A percentile compares a stretch with the other conserved stretches of the same genome.
phyloP scores from a whole-genome alignment of 1,140 invertebrate species.

The Belonocnema kinseyi region DNA sequence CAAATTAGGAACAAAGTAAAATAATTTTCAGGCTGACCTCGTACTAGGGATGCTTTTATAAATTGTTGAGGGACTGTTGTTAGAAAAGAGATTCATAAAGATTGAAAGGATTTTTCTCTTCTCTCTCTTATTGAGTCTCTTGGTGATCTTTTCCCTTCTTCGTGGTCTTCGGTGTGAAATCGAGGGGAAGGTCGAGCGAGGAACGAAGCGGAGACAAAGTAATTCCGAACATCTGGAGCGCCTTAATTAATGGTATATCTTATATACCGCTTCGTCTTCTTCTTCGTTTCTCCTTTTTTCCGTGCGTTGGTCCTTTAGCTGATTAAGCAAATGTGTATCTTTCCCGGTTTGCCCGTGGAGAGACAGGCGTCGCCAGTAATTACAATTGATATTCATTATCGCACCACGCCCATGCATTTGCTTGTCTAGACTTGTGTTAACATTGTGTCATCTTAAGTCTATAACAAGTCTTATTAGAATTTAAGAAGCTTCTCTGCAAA shows the following conservation, averaged over 20 bases:
- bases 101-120: no score
- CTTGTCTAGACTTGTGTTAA: constrained; percentile 3
- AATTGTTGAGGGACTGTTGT: no score
- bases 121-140: no score
- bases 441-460: neutral
- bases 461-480: neutral
- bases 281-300: constrained; percentile 61
- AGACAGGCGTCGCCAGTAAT: constrained; percentile 53
- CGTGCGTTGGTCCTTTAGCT: constrained; percentile 57
- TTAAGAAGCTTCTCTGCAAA: neutral
- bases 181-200: constrained; percentile 55
- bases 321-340: constrained; percentile 68
- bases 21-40: no score
- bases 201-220: constrained; percentile 65
- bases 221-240: constrained; percentile 73
- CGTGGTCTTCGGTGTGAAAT: constrained; percentile 57
- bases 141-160: constrained; percentile 33
- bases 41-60: no score
- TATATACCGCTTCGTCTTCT: constrained; percentile 60
- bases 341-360: constrained; percentile 49
- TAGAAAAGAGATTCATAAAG: no score
- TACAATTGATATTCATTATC: constrained; percentile 60
- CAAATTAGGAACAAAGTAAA: no score
- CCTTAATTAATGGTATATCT: constrained; percentile 73
- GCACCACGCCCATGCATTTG: constrained; percentile 15